Evolutionary conservation across 2,113 vertebrate species (phyloP).

Genomic region (Campylomormyrus tamandua): DNA sequence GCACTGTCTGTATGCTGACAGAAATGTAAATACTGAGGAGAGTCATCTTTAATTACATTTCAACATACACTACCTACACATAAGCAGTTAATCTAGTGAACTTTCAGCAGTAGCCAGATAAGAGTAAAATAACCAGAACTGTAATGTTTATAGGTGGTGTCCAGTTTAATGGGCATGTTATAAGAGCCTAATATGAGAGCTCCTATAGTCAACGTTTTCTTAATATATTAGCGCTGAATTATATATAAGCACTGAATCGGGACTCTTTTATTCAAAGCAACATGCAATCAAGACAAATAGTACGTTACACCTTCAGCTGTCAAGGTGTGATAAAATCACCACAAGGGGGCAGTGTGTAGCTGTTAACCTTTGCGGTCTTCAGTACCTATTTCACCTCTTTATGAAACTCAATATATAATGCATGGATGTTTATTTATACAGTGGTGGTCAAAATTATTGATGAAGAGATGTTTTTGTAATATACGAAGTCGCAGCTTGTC

Average conservation of each 20-base stretch:
- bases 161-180: background rate
- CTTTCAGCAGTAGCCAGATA: background rate
- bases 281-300: background rate
- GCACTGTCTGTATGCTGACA: background rate
- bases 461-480: too few relatives aligned
- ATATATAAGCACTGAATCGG: background rate
- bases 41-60: background rate
- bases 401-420: background rate
- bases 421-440: background rate
- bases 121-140: background rate
- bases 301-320: background rate
- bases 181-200: background rate
- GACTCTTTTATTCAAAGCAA: background rate
- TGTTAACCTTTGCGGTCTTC: background rate
- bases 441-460: too few relatives aligned
- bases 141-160: background rate
- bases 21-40: background rate
- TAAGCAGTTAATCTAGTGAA: background rate
- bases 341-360: background rate
- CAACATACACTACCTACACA: background rate
- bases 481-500: too few relatives aligned
- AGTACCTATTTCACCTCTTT: background rate
- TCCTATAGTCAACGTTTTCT: background rate
- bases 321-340: background rate
- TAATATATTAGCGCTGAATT: background rate